phyloP scores from a whole-genome alignment of 2,888 invertebrate species.

The Arge pagana region DNA sequence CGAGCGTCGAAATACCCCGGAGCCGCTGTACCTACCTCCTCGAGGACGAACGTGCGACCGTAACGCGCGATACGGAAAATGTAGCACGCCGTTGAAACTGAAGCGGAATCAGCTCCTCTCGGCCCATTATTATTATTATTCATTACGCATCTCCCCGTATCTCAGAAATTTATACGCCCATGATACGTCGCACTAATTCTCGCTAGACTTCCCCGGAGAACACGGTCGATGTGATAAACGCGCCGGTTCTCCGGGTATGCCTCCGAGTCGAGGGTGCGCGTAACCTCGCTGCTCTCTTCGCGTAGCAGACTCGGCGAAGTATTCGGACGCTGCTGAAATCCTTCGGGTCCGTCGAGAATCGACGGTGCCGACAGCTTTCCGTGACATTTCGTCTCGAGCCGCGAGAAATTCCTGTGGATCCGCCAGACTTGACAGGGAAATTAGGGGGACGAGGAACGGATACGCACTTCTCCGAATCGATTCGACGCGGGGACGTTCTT shows the following conservation, averaged over 20 bases:
- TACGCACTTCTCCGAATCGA: too few relatives aligned
- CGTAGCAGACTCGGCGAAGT: too few relatives aligned
- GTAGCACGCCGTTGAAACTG: background rate
- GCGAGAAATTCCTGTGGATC: conserved; percentile 3
- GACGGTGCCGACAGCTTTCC: too few relatives aligned
- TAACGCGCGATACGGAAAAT: conserved; percentile 5
- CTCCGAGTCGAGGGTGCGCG: too few relatives aligned
- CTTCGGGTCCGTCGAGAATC: too few relatives aligned
- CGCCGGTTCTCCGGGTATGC: too few relatives aligned
- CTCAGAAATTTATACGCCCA: conserved; percentile 2
- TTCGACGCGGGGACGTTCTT: too few relatives aligned
- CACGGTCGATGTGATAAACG: too few relatives aligned
- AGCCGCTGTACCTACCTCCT: conserved; percentile 2
- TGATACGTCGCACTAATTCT: conserved; percentile 1
- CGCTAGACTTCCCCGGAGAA: background rate
- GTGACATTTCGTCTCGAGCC: too few relatives aligned
- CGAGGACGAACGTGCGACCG: conserved; percentile 3
- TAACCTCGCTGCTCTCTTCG: too few relatives aligned
- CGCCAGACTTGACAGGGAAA: background rate
- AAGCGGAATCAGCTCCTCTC: conserved; percentile 1
- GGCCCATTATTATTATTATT: conserved; percentile 3
- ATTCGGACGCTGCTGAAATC: too few relatives aligned
- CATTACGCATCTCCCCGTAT: conserved; percentile 6
- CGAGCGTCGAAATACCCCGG: too few relatives aligned
- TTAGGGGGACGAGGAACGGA: conserved; percentile 36